Conservation (phyloP, 1,140 invertebrate species). For the Pseudoatta argentina region DNA sequence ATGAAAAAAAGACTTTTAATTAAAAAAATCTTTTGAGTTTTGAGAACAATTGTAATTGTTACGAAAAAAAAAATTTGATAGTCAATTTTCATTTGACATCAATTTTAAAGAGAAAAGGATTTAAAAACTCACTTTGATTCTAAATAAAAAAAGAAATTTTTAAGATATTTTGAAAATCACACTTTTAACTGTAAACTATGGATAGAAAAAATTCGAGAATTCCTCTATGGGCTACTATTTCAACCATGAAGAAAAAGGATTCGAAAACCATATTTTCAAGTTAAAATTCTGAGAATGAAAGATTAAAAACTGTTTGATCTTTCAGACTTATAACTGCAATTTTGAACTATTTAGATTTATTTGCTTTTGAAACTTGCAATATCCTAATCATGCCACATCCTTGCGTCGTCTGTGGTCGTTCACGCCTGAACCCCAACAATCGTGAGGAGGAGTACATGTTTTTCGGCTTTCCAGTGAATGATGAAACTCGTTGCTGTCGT, state of each 20-base stretch:
- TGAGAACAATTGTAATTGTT: neutral
- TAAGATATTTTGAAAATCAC: neutral
- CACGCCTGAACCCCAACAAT: slow-evolving; percentile 85
- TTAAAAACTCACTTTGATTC: neutral
- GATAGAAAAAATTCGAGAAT: neutral
- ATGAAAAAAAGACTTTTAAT: neutral
- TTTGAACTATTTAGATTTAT: neutral
- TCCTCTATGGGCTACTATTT: neutral
- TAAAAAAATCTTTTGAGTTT: neutral
- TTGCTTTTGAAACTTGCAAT: neutral
- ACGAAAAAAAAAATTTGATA: neutral
- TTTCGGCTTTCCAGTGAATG: slow-evolving; percentile 85
- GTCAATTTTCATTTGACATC: neutral
- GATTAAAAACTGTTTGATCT: neutral
- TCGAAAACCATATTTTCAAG: neutral
- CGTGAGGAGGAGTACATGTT: slow-evolving; percentile 85
- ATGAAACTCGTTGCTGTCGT: slow-evolving; percentile 82
- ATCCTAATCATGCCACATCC: slow-evolving; percentile 84
- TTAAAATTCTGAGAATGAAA: neutral
- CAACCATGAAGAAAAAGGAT: neutral
- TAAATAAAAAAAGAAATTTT: neutral
- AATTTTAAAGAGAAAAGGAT: neutral
- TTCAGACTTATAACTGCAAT: neutral
- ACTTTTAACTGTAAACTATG: neutral
- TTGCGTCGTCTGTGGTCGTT: slow-evolving; percentile 85